Conservation (phyloP, 37 sponge, comb jelly and placozoan species). For the Chondrosia reniformis region DNA sequence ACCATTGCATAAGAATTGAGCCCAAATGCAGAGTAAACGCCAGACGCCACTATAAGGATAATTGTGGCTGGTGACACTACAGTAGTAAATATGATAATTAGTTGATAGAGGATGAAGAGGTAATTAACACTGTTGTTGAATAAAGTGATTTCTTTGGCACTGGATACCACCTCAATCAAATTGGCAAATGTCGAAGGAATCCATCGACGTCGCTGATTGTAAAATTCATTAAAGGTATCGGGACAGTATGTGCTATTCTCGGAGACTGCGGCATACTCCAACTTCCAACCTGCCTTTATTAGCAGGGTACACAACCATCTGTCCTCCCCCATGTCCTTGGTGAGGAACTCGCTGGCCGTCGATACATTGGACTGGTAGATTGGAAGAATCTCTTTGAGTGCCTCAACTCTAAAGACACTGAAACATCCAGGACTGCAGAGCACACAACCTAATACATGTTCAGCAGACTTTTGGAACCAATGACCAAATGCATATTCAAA, state of each 20-base stretch:
- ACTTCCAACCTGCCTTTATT: conserved; percentile 65
- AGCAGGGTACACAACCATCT: conserved; percentile 93
- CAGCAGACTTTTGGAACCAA: conserved; percentile 82
- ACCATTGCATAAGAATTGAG: neutral
- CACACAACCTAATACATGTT: conserved; percentile 83
- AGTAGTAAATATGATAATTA: conserved; percentile 68
- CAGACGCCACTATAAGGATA: conserved; percentile 66
- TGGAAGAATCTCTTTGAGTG: conserved; percentile 53
- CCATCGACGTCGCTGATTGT: conserved; percentile 89
- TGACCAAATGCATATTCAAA: conserved; percentile 89
- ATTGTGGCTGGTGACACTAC: conserved; percentile 74
- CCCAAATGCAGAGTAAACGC: conserved; percentile 42
- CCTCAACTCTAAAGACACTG: conserved; percentile 72
- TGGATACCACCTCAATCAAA: conserved; percentile 41
- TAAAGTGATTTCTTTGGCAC: conserved; percentile 28
- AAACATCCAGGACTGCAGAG: conserved; percentile 92
- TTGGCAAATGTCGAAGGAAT: conserved; percentile 90
- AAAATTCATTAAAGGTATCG: conserved; percentile 82
- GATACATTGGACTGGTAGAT: conserved; percentile 64
- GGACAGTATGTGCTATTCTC: conserved; percentile 81
- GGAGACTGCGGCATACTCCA: conserved; percentile 80
- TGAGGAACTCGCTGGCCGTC: conserved; percentile 69
- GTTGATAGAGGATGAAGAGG: conserved; percentile 73
- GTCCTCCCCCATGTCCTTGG: conserved; percentile 94
- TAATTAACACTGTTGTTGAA: conserved; percentile 60